Evolutionary conservation across 2,113 vertebrate genomes (phyloP).

Genomic region (Sinocyclocheilus anshuiensis): DNA sequence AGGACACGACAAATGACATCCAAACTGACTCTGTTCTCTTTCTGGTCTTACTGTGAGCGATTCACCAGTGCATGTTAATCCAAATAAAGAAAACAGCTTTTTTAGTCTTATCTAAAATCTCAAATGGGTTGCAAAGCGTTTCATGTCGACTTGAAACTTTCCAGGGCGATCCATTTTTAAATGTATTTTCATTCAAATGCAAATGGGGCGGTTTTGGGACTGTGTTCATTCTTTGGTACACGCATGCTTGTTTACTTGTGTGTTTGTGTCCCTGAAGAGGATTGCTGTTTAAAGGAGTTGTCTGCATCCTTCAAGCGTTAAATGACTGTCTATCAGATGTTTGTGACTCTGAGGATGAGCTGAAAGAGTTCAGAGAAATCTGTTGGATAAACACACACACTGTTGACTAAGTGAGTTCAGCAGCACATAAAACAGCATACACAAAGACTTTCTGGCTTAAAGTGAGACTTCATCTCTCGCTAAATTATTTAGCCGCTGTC

Average conservation of each 20-base stretch:
- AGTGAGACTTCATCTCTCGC: constrained; percentile 68
- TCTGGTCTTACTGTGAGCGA: not conserved
- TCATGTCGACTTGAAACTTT: not conserved
- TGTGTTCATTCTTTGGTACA: not conserved
- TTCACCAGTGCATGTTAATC: not conserved
- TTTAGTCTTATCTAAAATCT: not conserved
- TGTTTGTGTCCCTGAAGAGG: not conserved
- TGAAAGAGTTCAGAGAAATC: constrained; percentile 14
- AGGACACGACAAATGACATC: not conserved
- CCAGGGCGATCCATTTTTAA: not conserved
- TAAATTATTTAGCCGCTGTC: constrained; percentile 76
- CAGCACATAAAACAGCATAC: constrained; percentile 68
- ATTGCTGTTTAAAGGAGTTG: constrained; percentile 6
- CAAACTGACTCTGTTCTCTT: not conserved
- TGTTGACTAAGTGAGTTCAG: constrained; percentile 20
- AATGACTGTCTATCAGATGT: constrained; percentile 12
- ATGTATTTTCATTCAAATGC: constrained; percentile 15
- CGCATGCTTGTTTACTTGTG: not conserved
- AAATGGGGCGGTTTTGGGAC: constrained; percentile 2
- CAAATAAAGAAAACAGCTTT: not conserved
- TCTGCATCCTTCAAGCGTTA: constrained; percentile 20
- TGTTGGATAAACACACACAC: constrained; percentile 9
- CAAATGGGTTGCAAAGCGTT: not conserved
- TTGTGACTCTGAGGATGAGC: constrained; percentile 25
- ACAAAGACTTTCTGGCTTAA: constrained; percentile 37